These are phyloP conservation scores for Pristionchus arcanus DNA, from an alignment of 2,888 invertebrate genomes.

Conservation along the genomic window DNA sequence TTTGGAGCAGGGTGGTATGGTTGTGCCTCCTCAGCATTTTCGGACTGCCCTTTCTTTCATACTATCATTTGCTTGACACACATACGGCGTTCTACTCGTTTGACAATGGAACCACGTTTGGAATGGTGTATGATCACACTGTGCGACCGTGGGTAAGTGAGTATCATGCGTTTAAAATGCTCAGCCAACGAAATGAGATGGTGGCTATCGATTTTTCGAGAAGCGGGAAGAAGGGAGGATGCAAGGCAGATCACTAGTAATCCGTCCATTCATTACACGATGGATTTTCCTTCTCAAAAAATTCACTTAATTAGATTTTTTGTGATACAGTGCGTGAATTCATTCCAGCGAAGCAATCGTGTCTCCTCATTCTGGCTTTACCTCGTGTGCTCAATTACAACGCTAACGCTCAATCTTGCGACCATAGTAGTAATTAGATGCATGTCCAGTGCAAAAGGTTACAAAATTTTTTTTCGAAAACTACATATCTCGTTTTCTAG, in stretches of 20 bases:
- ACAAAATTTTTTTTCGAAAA: not conserved
- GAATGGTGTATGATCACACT: not conserved
- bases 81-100: not conserved
- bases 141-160: conserved; percentile 2
- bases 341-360: conserved; percentile 22
- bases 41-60: not conserved
- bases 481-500: not conserved
- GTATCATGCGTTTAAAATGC: too few relatives aligned
- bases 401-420: not conserved
- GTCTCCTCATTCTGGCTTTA: conserved; percentile 9
- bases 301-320: too few relatives aligned
- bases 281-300: too few relatives aligned
- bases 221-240: too few relatives aligned
- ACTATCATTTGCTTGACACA: not conserved
- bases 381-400: not conserved
- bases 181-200: too few relatives aligned
- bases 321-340: too few relatives aligned
- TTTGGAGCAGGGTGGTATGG: not conserved
- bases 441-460: not conserved
- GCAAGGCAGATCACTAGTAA: too few relatives aligned
- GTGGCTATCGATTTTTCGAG: too few relatives aligned
- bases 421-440: not conserved
- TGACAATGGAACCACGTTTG: not conserved
- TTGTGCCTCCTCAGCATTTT: not conserved
- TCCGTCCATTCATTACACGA: too few relatives aligned